These are phyloP conservation scores for Aramus guarauna DNA, from an alignment of 2,113 vertebrate species.

Conservation along the genomic window DNA sequence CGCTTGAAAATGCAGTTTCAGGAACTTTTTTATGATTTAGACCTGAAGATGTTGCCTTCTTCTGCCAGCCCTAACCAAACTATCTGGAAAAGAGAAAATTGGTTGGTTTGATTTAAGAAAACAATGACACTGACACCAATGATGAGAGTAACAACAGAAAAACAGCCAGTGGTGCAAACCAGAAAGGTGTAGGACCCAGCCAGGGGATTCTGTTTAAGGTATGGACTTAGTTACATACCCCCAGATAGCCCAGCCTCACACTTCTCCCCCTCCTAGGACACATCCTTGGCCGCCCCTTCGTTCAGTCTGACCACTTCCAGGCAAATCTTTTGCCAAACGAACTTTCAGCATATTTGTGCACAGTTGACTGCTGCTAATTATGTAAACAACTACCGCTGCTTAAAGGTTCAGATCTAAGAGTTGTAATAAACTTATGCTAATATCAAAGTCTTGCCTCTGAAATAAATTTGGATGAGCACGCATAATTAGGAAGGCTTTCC, in stretches of 20 bases:
- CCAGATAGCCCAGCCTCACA: no score
- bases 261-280: no score
- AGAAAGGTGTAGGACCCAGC: background rate
- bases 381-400: background rate
- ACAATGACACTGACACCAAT: rapidly evolving
- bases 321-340: background rate
- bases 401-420: background rate
- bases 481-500: background rate
- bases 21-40: background rate
- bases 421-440: background rate
- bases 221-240: rapidly evolving
- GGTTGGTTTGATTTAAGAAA: background rate
- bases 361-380: background rate
- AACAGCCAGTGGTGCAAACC: background rate
- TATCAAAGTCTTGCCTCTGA: background rate
- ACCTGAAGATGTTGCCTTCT: background rate
- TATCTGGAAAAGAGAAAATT: background rate
- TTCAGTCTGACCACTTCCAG: background rate
- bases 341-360: background rate
- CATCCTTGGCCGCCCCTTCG: no score
- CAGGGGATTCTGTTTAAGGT: background rate
- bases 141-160: no score
- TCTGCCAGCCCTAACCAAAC: background rate
- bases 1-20: background rate
- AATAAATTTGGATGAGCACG: rapidly evolving